Base-by-base conservation (phyloP, 2,797 vertebrate genomes). In the Tenualosa ilisha region DNA sequence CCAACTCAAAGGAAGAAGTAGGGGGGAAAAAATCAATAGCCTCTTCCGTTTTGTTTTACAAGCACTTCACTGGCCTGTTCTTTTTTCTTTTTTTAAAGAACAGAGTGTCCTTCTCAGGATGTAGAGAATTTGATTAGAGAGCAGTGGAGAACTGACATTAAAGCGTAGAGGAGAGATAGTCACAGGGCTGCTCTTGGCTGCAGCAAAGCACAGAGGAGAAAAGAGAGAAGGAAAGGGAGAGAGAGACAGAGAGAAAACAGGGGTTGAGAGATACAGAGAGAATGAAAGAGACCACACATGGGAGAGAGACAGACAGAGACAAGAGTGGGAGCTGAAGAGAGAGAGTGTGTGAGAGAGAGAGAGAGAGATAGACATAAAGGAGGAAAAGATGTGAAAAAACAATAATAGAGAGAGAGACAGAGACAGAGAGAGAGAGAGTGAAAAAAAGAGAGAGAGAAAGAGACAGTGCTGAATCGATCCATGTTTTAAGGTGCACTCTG, bases 41-140 rank as follows among this genome's bases (percentile, higher is more conserved):
- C 22, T 63, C 59, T 63, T 63, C 59, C n/a, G 24, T 63, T 63
- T 63, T n/a, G n/a, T 63, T 63, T 63, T 63, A 63, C 59, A 63
- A 63, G 59, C 59, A 63, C 59, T 24, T 63, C 59, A 24, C 22
- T 63, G 59, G n/a, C 59, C 6, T 63, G 22, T 2, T n/a, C n/a
- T 49, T 49, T 49, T 49, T 49, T 49, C 3, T 5, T 51, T 51
- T 51, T 59, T 22, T 22, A 59, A n/a, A 24, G 6, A 24, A 63
- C 59, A 24, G 59, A 63, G 6, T 24, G n/a, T 63, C n/a, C 59
- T 63, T 2, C 59, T 24, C 59, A 9, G 59, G 59, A 63, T 63
- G 59, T 6, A 63, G 59, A 63, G 22, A n/a, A 63, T 24, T n/a
- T 63, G 59, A 63, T 63, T 63, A 63, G 59, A 24, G 59, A 63